Conservation (phyloP, 1,140 invertebrate genomes). For the Heliothis subflexa region DNA sequence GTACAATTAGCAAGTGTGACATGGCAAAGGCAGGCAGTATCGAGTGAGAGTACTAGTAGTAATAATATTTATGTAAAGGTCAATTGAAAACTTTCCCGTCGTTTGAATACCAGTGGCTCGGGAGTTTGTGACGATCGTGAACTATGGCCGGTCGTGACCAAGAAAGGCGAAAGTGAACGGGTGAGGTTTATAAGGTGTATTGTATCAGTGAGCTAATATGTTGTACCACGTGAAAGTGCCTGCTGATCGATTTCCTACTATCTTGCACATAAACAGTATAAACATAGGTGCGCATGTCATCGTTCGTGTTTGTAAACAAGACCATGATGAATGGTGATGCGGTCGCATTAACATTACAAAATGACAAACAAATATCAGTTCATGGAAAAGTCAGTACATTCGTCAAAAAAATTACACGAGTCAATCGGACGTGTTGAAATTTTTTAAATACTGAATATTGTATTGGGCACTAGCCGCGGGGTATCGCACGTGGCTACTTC, state of each 20-base stretch:
- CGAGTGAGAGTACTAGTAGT: slow-evolving; percentile 32
- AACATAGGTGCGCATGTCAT: background rate
- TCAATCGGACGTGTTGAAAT: background rate
- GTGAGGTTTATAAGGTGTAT: slow-evolving; percentile 44
- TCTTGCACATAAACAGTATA: background rate
- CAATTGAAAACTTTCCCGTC: slow-evolving; percentile 44
- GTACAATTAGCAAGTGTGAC: slow-evolving; percentile 34
- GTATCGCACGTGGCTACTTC: no score
- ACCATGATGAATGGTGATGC: slow-evolving; percentile 11
- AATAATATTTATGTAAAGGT: slow-evolving; percentile 25
- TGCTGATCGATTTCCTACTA: slow-evolving; percentile 26
- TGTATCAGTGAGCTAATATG: slow-evolving; percentile 51
- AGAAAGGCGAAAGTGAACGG: slow-evolving; percentile 55
- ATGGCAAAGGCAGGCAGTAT: slow-evolving; percentile 27
- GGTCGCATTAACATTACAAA: slow-evolving; percentile 6
- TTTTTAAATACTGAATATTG: background rate
- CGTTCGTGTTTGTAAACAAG: slow-evolving; percentile 18
- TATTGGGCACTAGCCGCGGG: background rate
- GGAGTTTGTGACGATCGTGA: slow-evolving; percentile 48
- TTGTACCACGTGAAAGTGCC: slow-evolving; percentile 40
- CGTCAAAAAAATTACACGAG: slow-evolving; percentile 20
- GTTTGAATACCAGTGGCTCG: slow-evolving; percentile 35
- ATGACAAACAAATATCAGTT: slow-evolving; percentile 27
- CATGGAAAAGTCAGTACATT: background rate
- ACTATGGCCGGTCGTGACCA: slow-evolving; percentile 58